Conservation (phyloP, 2,888 invertebrate genomes). For the Megamerina dolium region DNA sequence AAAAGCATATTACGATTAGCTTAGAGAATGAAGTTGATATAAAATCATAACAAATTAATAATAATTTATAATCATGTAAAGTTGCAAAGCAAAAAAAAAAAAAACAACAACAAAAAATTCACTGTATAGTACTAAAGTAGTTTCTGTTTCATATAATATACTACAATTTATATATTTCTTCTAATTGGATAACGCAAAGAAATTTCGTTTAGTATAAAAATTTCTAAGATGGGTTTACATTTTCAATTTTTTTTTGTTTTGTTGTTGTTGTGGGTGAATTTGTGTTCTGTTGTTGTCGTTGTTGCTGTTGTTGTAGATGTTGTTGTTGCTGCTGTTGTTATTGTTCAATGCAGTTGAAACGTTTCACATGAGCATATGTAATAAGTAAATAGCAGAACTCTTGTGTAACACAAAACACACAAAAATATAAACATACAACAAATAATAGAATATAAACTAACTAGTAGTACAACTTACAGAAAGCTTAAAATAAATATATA, state of each 20-base stretch:
- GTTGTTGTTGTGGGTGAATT: constrained; percentile 11
- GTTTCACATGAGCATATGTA: too few species aligned
- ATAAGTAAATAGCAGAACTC: too few species aligned
- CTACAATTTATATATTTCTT: too few species aligned
- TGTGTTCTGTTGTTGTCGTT: constrained; percentile 5
- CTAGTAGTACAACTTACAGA: constrained; percentile 18
- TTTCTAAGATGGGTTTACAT: constrained; percentile 25
- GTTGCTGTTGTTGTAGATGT: neutral
- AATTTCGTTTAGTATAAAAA: constrained; percentile 6
- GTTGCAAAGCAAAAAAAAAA: neutral
- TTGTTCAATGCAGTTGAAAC: neutral
- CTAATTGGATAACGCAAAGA: too few species aligned
- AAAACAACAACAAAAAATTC: neutral
- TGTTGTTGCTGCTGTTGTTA: constrained; percentile 1
- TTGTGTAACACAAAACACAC: too few species aligned
- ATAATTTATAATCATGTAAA: neutral
- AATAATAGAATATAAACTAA: constrained; percentile 1
- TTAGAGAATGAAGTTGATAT: neutral
- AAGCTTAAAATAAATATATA: constrained; percentile 12
- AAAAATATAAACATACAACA: constrained; percentile 5
- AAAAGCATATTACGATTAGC: too few species aligned
- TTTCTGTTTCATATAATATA: too few species aligned
- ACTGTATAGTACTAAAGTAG: too few species aligned
- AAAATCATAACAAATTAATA: neutral
- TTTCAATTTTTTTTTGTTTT: constrained; percentile 6